Conservation (phyloP, 2,797 vertebrate species). For the Cyprinella venusta region DNA sequence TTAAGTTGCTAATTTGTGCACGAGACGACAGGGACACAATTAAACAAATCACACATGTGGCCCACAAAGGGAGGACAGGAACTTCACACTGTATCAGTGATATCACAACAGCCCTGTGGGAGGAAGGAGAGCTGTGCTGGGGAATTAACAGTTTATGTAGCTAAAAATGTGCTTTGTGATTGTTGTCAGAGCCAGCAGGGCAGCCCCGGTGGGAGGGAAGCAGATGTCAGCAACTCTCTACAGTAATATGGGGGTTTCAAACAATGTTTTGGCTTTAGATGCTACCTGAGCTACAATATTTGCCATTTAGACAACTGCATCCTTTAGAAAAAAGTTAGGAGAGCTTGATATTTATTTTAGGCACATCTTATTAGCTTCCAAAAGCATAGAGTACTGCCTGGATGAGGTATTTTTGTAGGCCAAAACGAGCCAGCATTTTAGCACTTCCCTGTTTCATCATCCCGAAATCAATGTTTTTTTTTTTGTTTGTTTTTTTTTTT, state of each 20-base stretch:
- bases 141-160: slow-evolving; percentile 50
- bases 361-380: neutral
- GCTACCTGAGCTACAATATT: neutral
- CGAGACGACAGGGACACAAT: slow-evolving; percentile 4
- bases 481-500: no score
- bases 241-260: slow-evolving; percentile 30
- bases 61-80: slow-evolving; percentile 41
- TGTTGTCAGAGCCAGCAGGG: slow-evolving; percentile 23
- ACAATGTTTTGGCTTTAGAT: neutral
- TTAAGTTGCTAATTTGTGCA: neutral
- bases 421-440: neutral
- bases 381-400: neutral
- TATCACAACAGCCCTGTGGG: slow-evolving; percentile 25
- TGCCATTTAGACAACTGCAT: neutral
- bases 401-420: neutral
- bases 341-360: slow-evolving; percentile 20
- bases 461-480: neutral
- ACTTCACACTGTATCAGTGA: slow-evolving; percentile 38
- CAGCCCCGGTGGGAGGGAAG: slow-evolving; percentile 27
- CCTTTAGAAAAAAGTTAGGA: neutral
- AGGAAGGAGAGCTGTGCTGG: slow-evolving; percentile 39
- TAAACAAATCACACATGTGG: neutral
- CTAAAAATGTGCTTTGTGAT: slow-evolving; percentile 47
- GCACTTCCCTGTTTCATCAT: neutral
- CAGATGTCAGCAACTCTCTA: slow-evolving; percentile 30